Conservation (phyloP, 2,113 vertebrate genomes). For the Dissostichus mawsoni region DNA sequence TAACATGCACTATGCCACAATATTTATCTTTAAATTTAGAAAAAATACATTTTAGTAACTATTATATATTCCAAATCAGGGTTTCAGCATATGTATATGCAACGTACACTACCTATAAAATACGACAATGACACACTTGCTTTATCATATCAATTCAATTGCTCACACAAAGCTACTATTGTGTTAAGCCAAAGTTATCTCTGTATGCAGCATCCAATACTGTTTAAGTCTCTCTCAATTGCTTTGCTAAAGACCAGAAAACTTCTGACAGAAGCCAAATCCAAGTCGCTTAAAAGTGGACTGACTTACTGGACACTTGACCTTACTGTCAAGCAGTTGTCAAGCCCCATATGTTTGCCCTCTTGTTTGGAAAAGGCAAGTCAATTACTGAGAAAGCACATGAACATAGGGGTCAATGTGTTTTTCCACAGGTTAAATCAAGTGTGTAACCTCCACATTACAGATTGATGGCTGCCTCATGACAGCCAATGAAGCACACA, state of each 20-base stretch:
- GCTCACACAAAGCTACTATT: slow-evolving; percentile 43
- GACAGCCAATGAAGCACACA: slow-evolving; percentile 47
- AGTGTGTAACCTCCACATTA: slow-evolving; percentile 52
- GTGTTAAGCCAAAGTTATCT: slow-evolving; percentile 53
- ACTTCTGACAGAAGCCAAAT: slow-evolving; percentile 65
- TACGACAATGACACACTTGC: slow-evolving; percentile 17
- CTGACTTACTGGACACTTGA: slow-evolving; percentile 71
- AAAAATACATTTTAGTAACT: slow-evolving; percentile 17
- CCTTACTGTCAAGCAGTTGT: slow-evolving; percentile 68
- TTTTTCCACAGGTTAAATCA: slow-evolving; percentile 59
- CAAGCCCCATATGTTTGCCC: slow-evolving; percentile 48
- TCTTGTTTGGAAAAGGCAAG: slow-evolving; percentile 27
- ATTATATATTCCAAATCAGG: slow-evolving; percentile 5
- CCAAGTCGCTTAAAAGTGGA: slow-evolving; percentile 58
- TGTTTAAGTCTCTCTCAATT: slow-evolving; percentile 52
- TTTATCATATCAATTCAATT: slow-evolving; percentile 17
- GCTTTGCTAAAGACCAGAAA: slow-evolving; percentile 44
- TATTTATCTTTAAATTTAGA: slow-evolving; percentile 18
- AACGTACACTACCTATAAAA: slow-evolving; percentile 8
- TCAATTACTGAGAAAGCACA: slow-evolving; percentile 66
- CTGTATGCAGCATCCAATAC: slow-evolving; percentile 21
- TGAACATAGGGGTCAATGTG: slow-evolving; percentile 44
- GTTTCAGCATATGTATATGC: background rate
- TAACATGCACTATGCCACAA: slow-evolving; percentile 7
- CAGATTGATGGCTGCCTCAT: slow-evolving; percentile 57